These are phyloP conservation scores for Tenthredo notha DNA, from an alignment of 2,888 invertebrate genomes.

Conservation along the genomic window DNA sequence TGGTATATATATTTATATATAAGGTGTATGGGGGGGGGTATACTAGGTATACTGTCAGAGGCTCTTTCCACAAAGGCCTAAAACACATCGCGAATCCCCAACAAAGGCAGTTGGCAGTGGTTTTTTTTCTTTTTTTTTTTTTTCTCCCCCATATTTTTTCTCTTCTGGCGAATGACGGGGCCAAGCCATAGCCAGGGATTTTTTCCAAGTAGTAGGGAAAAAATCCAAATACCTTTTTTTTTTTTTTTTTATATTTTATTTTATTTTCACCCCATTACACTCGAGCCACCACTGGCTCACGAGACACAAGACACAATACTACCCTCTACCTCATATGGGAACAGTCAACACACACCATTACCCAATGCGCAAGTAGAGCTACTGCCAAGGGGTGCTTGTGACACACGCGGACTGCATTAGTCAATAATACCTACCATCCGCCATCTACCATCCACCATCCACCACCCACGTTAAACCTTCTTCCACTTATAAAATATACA, in stretches of 20 bases:
- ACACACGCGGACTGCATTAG: conserved; percentile 64
- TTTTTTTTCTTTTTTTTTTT: background rate
- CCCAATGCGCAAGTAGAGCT: conserved; percentile 38
- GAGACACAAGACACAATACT: conserved; percentile 38
- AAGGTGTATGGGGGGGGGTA: no score
- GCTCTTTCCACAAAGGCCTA: background rate
- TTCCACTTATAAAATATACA: background rate
- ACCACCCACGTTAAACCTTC: background rate
- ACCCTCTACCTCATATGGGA: background rate
- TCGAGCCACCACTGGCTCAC: conserved; percentile 6
- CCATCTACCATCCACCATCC: conserved; percentile 38
- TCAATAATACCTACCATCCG: conserved; percentile 60
- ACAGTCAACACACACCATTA: conserved; percentile 43
- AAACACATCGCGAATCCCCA: conserved; percentile 33
- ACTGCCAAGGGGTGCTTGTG: conserved; percentile 58
- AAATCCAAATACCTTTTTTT: conserved; percentile 58
- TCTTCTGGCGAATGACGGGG: conserved; percentile 4
- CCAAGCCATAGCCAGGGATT: background rate
- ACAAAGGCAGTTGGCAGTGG: conserved; percentile 33
- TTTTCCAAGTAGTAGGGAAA: conserved; percentile 32
- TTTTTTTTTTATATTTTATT: no score
- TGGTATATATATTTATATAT: background rate
- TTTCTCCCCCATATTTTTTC: conserved; percentile 37
- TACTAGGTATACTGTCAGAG: background rate
- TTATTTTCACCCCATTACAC: conserved; percentile 47